These are phyloP conservation scores for Anadara kagoshimensis DNA, from an alignment of 1,140 invertebrate genomes.

Conservation along the genomic window DNA sequence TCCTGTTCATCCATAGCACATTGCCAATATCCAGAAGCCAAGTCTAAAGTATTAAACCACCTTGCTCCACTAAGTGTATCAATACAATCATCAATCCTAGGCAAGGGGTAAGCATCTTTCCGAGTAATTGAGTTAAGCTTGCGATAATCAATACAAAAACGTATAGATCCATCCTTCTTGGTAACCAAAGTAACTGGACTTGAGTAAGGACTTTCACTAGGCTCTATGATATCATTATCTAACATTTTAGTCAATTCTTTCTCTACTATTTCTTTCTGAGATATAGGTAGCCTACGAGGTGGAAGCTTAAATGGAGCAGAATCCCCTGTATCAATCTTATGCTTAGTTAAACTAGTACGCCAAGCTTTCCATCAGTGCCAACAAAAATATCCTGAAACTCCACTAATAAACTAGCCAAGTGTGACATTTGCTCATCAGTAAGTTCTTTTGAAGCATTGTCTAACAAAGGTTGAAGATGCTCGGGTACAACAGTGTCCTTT, in stretches of 20 bases:
- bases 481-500: constrained; percentile 3
- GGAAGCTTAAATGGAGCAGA: constrained; percentile 24
- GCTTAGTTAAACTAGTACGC: constrained; percentile 24
- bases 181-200: constrained; percentile 18
- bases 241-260: constrained; percentile 26
- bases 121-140: constrained; percentile 43
- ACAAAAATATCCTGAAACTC: constrained; percentile 47
- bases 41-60: constrained; percentile 30
- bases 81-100: constrained; percentile 28
- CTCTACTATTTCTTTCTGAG: constrained; percentile 13
- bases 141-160: constrained; percentile 26
- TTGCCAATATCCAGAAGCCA: constrained; percentile 30
- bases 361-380: constrained; percentile 22
- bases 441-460: constrained; percentile 21
- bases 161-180: constrained; percentile 23
- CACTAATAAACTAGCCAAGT: constrained; percentile 2
- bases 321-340: constrained; percentile 19
- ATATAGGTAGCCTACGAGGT: constrained; percentile 4
- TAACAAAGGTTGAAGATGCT: constrained; percentile 20
- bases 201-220: constrained; percentile 18
- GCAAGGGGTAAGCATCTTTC: constrained; percentile 41
- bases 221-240: constrained; percentile 22
- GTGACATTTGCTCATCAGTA: constrained; percentile 6
- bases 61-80: constrained; percentile 20
- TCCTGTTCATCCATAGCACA: constrained; percentile 26